Percentiles rank a stretch among this genome's conserved stretches.
Conservation (phyloP, 2,888 invertebrate species). For the Platycnemis pennipes region DNA sequence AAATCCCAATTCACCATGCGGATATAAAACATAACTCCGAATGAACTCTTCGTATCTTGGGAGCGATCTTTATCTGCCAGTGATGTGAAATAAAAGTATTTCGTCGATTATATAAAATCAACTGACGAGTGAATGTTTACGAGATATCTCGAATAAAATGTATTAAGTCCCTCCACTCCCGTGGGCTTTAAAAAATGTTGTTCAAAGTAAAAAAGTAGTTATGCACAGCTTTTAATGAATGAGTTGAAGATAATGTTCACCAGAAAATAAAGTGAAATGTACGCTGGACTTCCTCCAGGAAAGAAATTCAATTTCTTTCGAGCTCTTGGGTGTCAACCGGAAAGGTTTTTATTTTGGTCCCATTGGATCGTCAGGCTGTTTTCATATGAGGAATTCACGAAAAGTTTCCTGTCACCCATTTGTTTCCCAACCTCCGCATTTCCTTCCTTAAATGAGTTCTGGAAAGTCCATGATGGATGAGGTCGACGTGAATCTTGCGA, state of each 20-base stretch:
- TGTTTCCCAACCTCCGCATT: background rate
- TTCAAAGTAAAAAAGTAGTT: background rate
- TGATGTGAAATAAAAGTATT: background rate
- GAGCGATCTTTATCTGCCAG: background rate
- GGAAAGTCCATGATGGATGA: conserved; percentile 10
- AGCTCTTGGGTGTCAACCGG: background rate
- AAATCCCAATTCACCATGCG: too few relatives aligned
- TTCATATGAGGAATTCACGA: conserved; percentile 8
- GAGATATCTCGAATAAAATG: background rate
- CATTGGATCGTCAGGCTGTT: background rate
- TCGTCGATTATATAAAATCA: background rate
- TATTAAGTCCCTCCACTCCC: background rate
- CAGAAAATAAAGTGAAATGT: background rate
- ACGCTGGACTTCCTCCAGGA: background rate
- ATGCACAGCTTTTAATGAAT: background rate
- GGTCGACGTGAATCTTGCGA: background rate
- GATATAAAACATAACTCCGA: too few relatives aligned
- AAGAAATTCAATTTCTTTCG: conserved; percentile 52
- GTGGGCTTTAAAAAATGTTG: background rate
- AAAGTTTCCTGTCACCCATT: conserved; percentile 16
- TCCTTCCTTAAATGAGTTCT: conserved; percentile 24
- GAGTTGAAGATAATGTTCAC: background rate
- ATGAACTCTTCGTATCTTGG: background rate
- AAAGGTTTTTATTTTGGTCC: background rate
- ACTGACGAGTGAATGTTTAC: background rate